phyloP scores from a whole-genome alignment of 2,797 vertebrate species.

The Columba guinea region DNA sequence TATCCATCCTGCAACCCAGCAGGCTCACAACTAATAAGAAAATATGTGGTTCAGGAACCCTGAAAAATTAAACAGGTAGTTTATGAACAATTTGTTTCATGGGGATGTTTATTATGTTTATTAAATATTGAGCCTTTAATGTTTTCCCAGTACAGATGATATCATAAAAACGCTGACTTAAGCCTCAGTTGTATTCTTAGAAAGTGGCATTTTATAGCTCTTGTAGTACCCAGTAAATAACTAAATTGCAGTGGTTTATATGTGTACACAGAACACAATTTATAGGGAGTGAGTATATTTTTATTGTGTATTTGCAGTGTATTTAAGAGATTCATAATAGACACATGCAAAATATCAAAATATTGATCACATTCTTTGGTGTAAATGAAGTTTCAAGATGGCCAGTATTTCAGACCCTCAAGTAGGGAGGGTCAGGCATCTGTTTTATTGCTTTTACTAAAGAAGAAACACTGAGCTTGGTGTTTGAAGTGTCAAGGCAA shows the following conservation, averaged over 20 bases:
- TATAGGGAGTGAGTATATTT: constrained; percentile 55
- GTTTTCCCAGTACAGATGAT: constrained; percentile 82
- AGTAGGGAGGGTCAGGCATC: background rate
- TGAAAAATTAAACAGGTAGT: constrained; percentile 99
- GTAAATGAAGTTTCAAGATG: background rate
- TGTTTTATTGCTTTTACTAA: constrained; percentile 53
- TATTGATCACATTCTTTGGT: background rate
- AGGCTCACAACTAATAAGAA: constrained; percentile 99
- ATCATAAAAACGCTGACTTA: constrained; percentile 85
- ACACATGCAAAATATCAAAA: background rate
- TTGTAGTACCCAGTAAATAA: constrained; percentile 82
- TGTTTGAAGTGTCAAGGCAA: constrained; percentile 20
- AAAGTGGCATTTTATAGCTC: constrained; percentile 81
- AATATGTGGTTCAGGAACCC: constrained; percentile 98
- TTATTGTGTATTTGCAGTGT: constrained; percentile 54
- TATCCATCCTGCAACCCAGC: constrained; percentile 98
- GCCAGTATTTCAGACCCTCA: constrained; percentile 29
- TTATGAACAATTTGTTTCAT: constrained; percentile 99
- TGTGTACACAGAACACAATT: constrained; percentile 64
- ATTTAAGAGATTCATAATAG: constrained; percentile 26
- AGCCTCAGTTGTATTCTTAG: constrained; percentile 80
- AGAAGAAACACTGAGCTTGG: constrained; percentile 30
- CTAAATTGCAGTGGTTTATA: constrained; percentile 75
- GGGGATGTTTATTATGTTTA: constrained; percentile 96
- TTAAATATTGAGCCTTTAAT: constrained; percentile 88